phyloP scores from a whole-genome alignment of 2,888 invertebrate genomes.

The Galeruca laticollis region DNA sequence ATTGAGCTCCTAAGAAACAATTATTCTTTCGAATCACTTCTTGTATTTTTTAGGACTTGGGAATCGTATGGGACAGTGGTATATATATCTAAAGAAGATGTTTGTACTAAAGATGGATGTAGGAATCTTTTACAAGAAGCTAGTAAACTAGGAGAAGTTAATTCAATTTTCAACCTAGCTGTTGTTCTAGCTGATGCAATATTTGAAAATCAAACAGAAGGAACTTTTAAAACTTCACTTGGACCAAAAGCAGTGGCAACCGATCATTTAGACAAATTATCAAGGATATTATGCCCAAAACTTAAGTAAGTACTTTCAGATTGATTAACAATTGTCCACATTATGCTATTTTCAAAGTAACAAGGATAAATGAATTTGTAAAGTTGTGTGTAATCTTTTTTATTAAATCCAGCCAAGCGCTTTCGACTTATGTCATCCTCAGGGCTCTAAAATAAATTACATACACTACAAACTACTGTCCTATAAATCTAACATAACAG shows the following conservation, averaged over 20 bases:
- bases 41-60: slow-evolving; percentile 72
- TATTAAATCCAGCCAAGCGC: too few relatives aligned
- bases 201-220: slow-evolving; percentile 81
- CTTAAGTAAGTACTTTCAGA: slow-evolving; percentile 46
- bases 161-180: slow-evolving; percentile 91
- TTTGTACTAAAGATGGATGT: slow-evolving; percentile 79
- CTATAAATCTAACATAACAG: too few relatives aligned
- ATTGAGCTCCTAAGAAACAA: too few relatives aligned
- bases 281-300: slow-evolving; percentile 54
- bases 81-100: slow-evolving; percentile 77
- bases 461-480: too few relatives aligned
- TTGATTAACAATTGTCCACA: too few relatives aligned
- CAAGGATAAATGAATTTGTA: too few relatives aligned
- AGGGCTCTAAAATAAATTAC: too few relatives aligned
- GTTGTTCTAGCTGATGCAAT: slow-evolving; percentile 82
- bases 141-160: slow-evolving; percentile 76
- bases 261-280: slow-evolving; percentile 76
- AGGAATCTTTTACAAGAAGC: slow-evolving; percentile 76
- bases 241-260: slow-evolving; percentile 88
- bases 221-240: slow-evolving; percentile 76
- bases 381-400: too few relatives aligned
- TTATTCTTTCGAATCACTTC: background rate
- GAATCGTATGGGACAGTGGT: slow-evolving; percentile 77
- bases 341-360: too few relatives aligned
- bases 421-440: too few relatives aligned